Evolutionary conservation across 2,888 invertebrate species (phyloP), one percentile per base, ranked within the genome.

Genomic region (Busseola fusca): DNA sequence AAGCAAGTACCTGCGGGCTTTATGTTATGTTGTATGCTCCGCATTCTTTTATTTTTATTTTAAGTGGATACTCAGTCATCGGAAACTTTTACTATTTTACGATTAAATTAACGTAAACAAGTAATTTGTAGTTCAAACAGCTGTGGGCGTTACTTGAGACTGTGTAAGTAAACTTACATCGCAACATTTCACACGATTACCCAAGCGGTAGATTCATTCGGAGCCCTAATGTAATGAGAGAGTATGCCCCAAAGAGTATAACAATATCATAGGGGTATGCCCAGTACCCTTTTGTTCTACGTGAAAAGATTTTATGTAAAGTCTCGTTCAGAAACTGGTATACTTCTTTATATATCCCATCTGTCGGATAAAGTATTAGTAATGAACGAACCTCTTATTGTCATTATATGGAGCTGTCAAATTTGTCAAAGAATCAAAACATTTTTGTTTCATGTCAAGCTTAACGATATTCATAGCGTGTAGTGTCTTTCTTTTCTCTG

Each of bases 81-180:
- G 64, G 37, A 30, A 64, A 65, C 52, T 72, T 69, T 79, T 58
- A 70, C 76, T 64, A 75, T 69, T 82, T 72, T 58, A 74, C 58
- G 54, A 73, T 54, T n/a, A 66, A 71, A 73, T 73, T 80, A 72
- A 70, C 73, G 52, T 75, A 77, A 80, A 72, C n/a, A 58, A 69
- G 65, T 66, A 25, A 76, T 77, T 84, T 74, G 66, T 77, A 80
- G 59, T 76, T 62, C 18, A 56, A 63, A 25, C 73, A 74, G 64
- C 50, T 59, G 6, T 69, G 48, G 56, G 57, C n/a, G 64, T 69
- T 69, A 74, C 59, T 58, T 59, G 40, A 37, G 34, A 74, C 63
- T 82, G 57, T 72, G 67, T 77, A 72, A 81, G 63, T 34, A 68
- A 74, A 62, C 52, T 52, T 59, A 65, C 71, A 64, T 56, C 27